A percentile compares a stretch with the other conserved stretches of the same genome.
Evolutionary conservation across 2,888 invertebrate species (phyloP).

Genomic region (Metallyticus violacea): DNA sequence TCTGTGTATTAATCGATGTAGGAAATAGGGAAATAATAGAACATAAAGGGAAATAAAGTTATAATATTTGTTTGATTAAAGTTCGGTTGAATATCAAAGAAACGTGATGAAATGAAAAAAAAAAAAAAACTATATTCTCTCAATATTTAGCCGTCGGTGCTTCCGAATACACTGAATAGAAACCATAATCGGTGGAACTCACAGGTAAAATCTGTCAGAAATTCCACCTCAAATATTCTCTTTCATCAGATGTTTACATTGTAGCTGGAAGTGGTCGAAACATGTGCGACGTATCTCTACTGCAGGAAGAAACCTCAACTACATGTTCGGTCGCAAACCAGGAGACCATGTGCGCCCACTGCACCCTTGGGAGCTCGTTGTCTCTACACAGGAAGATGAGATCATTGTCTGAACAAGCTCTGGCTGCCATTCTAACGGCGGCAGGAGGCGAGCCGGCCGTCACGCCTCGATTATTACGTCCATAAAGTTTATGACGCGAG

Average conservation of each 20-base stretch:
- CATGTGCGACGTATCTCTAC: not conserved
- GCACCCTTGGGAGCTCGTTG: not conserved
- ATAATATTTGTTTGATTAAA: too few relatives aligned
- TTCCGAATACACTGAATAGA: too few relatives aligned
- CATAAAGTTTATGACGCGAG: slow-evolving; percentile 26
- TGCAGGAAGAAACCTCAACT: not conserved
- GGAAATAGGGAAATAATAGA: too few relatives aligned
- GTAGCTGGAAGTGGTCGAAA: not conserved
- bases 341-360: not conserved
- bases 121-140: too few relatives aligned
- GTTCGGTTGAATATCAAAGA: too few relatives aligned
- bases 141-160: too few relatives aligned
- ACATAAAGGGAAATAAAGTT: too few relatives aligned
- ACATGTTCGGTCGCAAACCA: not conserved
- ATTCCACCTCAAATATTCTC: not conserved
- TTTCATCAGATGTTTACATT: not conserved
- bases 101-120: too few relatives aligned
- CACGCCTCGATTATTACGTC: slow-evolving; percentile 15
- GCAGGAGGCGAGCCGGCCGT: too few relatives aligned
- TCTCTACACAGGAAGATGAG: not conserved
- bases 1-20: too few relatives aligned
- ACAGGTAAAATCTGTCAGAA: too few relatives aligned
- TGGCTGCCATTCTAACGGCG: not conserved
- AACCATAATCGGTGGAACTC: too few relatives aligned
- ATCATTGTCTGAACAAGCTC: not conserved